A percentile compares a stretch with the other conserved stretches of the same genome.
Conservation (phyloP, 37 sponge, comb jelly and placozoan genomes). For the Agelas oroides region DNA sequence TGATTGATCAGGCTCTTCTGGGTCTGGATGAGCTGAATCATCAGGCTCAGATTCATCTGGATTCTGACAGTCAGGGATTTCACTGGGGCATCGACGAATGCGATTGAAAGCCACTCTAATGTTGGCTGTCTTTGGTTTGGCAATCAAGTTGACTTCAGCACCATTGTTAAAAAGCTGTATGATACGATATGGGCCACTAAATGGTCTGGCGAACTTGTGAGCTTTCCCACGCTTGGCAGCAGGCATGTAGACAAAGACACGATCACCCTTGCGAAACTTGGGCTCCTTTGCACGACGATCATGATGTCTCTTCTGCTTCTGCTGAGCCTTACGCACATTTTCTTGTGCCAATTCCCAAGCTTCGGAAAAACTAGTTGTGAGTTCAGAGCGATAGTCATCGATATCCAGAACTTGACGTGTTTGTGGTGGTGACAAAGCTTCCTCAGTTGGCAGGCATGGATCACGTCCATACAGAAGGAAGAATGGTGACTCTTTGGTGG, state of each 20-base stretch:
- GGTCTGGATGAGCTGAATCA: too few relatives aligned
- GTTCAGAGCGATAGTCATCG: constrained; percentile 33
- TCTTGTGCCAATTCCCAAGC: constrained; percentile 57
- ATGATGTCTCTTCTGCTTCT: constrained; percentile 39
- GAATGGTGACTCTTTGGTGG: constrained; percentile 63
- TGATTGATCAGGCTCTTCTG: too few relatives aligned
- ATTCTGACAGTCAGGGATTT: constrained; percentile 19
- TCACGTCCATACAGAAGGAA: too few relatives aligned
- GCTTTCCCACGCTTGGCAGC: too few relatives aligned
- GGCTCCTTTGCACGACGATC: constrained; percentile 11
- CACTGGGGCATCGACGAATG: constrained; percentile 19
- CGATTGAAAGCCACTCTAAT: constrained; percentile 43
- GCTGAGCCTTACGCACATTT: constrained; percentile 26
- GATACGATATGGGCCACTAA: constrained; percentile 47
- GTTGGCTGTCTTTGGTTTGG: constrained; percentile 1
- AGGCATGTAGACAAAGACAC: too few relatives aligned
- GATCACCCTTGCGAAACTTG: constrained; percentile 13
- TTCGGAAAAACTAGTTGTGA: not conserved
- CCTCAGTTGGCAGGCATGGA: constrained; percentile 35
- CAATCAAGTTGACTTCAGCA: constrained; percentile 14
- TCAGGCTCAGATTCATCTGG: too few relatives aligned
- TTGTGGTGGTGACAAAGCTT: not conserved
- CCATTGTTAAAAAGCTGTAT: not conserved
- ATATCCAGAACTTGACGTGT: not conserved
- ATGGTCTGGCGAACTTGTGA: too few relatives aligned